Evolutionary conservation across 2,113 vertebrate species (phyloP), one percentile per base, ranked within the genome.

Genomic region (Shinisaurus crocodilurus): DNA sequence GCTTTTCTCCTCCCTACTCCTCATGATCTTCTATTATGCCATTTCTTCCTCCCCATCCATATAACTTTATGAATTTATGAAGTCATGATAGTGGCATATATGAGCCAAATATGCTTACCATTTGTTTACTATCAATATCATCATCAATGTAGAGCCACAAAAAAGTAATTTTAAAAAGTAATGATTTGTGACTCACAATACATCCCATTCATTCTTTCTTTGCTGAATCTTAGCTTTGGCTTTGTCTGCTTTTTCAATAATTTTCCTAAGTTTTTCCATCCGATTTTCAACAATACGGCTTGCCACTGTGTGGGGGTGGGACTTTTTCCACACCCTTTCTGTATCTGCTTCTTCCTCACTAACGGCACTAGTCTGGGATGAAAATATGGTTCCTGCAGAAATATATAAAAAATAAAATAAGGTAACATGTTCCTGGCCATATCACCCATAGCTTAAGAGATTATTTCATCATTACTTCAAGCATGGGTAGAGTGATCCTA

Each of bases 181-280:
- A 13, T 54, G 83, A 70, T 45, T 74, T 23, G 37, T 67, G n/a
- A 97, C 99, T 99, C 96, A 99, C 99, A 99, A 57, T 88, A 98
- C 96, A 0, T 97, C 96, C 99, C 99, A 99, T 82, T 99, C 98
- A 89, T 95, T 96, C 92, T 96, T 98, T 79, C 98, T 97, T 91
- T 98, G 97, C 84, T 96, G 94, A 65, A 99, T 98, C 95, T 97
- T 98, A 43, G 94, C 90, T 89, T 97, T 97, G 57, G 97, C 96
- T 84, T 93, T 95, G 50, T 98, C 97, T n/a, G 98, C 98, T 96
- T 98, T 98, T 94, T 98, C 96, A 2, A 97, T 93, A 70, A 95
- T 96, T 92, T 98, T 99, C 86, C 40, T 96, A 7, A 98, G 97
- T 94, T 97, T 97, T 96, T 98, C 97, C 0, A 92, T 94, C 95